Evolutionary conservation across 2,888 invertebrate species (phyloP).

Genomic region (Syrista parreyssii): DNA sequence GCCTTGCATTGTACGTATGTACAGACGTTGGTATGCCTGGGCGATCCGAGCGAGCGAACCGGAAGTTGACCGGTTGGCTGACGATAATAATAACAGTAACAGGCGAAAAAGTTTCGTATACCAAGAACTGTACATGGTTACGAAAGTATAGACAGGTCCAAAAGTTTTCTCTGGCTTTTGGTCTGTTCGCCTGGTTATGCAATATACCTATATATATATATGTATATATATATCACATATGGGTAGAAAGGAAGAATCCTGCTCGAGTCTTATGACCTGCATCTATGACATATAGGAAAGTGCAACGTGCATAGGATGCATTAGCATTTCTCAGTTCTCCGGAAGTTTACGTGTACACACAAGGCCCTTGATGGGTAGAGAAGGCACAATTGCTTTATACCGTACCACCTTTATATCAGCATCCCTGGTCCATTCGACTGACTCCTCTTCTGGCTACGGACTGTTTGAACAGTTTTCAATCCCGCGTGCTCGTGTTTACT

Average conservation of each 20-base stretch:
- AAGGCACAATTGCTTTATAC: not conserved
- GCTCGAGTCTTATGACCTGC: not conserved
- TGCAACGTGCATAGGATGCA: not conserved
- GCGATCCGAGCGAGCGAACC: not conserved
- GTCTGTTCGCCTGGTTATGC: not conserved
- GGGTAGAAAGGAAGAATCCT: not conserved
- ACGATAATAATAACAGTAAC: not conserved
- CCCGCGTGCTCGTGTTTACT: slow-evolving; percentile 19
- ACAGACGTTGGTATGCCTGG: not conserved
- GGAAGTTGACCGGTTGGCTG: not conserved
- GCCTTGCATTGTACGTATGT: not conserved
- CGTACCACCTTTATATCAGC: not conserved
- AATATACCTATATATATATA: not conserved
- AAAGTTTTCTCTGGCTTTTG: not conserved
- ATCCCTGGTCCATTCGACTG: not conserved
- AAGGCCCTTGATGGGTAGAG: not conserved
- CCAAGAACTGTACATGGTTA: not conserved
- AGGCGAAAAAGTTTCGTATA: not conserved
- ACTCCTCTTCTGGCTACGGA: not conserved
- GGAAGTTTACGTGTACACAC: not conserved
- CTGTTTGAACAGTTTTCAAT: slow-evolving; percentile 11
- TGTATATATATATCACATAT: not conserved
- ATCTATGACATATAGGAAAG: not conserved
- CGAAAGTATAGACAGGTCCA: not conserved
- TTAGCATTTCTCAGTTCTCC: not conserved